These are phyloP conservation scores for Aix galericulata DNA, from an alignment of 2,113 vertebrate genomes.

Conservation along the genomic window DNA sequence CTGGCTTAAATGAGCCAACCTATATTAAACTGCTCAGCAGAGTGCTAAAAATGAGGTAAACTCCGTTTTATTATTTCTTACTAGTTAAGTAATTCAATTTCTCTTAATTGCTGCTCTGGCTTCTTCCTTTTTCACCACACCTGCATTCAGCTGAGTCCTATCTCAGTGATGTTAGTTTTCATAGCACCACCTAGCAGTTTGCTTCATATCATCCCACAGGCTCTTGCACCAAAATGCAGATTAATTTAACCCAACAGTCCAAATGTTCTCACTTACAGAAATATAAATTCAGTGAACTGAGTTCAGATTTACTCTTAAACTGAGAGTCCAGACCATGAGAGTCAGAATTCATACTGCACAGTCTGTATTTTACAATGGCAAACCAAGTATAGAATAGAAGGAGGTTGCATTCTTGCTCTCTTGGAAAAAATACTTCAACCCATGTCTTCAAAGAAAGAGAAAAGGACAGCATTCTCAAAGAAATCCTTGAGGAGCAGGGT, in stretches of 20 bases:
- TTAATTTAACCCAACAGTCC: not conserved
- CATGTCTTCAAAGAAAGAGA: not conserved
- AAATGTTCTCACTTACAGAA: not conserved
- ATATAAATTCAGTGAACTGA: not conserved
- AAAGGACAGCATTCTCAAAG: not conserved
- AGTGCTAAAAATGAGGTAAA: not conserved
- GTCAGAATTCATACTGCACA: not conserved
- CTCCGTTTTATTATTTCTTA: not conserved
- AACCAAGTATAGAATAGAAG: accelerated
- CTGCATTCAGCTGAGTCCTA: not conserved
- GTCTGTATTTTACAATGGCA: not conserved
- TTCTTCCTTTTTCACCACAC: not conserved
- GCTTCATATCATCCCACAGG: not conserved
- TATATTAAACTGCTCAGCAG: not conserved
- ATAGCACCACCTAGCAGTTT: not conserved
- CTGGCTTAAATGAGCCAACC: not conserved
- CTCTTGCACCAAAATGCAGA: not conserved
- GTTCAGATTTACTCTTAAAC: not conserved
- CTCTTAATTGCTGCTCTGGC: not conserved
- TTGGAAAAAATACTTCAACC: not conserved
- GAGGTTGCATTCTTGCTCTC: not conserved
- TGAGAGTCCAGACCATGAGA: not conserved
- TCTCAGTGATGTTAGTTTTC: not conserved
- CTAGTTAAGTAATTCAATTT: not conserved
- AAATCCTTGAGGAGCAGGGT: not conserved